A percentile compares a stretch with the other conserved stretches of the same genome.
phyloP scores from a whole-genome alignment of 2,113 vertebrate species.

The Crocuta crocuta region DNA sequence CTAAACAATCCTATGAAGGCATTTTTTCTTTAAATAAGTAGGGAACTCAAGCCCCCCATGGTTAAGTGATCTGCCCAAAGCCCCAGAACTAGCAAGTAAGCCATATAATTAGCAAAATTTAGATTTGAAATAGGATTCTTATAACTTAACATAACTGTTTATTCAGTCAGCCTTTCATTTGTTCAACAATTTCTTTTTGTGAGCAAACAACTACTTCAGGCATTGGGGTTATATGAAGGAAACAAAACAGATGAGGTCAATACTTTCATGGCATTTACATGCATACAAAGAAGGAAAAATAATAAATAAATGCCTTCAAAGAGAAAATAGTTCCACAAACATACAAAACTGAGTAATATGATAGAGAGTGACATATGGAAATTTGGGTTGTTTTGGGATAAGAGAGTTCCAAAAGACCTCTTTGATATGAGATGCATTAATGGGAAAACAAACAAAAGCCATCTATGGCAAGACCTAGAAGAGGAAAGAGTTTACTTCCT shows the following conservation, averaged over 20 bases:
- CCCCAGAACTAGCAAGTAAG: neutral
- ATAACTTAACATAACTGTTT: neutral
- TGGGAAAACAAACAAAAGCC: neutral
- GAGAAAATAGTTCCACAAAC: neutral
- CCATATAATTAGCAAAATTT: neutral
- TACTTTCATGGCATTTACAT: neutral
- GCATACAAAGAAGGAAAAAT: neutral
- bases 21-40: neutral
- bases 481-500: neutral
- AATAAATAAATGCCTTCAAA: neutral
- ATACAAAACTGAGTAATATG: neutral
- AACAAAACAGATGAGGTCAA: conserved; percentile 40
- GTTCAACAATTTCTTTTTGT: neutral
- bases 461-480: neutral
- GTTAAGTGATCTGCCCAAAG: neutral
- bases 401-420: neutral
- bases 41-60: neutral
- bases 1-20: neutral
- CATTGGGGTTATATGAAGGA: neutral
- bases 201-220: neutral
- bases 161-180: neutral
- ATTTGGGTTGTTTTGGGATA: neutral
- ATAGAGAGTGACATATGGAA: neutral
- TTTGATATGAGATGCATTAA: neutral
- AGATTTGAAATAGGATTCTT: neutral